A percentile compares a stretch with the other conserved stretches of the same genome.
phyloP scores from a whole-genome alignment of 2,888 invertebrate species.

The Crepidodera aurea region DNA sequence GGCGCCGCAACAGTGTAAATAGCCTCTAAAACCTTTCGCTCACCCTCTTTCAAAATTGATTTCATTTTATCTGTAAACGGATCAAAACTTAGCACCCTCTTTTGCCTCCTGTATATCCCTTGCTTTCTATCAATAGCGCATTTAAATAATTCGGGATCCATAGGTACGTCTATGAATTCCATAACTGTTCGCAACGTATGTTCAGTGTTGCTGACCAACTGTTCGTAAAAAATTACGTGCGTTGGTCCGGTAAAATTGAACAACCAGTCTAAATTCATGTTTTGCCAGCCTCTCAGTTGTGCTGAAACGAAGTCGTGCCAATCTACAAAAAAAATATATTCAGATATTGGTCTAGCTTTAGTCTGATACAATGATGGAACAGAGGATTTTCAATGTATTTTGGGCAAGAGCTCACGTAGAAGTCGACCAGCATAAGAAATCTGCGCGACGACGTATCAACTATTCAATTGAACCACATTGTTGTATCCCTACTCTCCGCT shows the following conservation, averaged over 20 bases:
- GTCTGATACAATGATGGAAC: too few species aligned
- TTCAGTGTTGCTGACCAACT: constrained; percentile 70
- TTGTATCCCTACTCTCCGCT: too few species aligned
- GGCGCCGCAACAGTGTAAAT: constrained; percentile 59
- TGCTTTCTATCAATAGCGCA: constrained; percentile 59
- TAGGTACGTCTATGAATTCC: constrained; percentile 64
- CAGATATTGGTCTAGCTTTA: too few species aligned
- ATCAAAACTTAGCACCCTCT: constrained; percentile 72
- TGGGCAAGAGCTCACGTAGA: too few species aligned
- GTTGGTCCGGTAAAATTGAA: constrained; percentile 73
- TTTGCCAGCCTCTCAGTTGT: constrained; percentile 73
- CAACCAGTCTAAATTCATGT: constrained; percentile 76
- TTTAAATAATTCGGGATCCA: constrained; percentile 50
- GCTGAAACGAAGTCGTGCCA: constrained; percentile 76
- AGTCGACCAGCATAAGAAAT: too few species aligned
- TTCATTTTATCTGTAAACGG: constrained; percentile 75
- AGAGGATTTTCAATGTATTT: too few species aligned
- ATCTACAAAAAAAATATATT: constrained; percentile 61
- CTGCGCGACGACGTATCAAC: too few species aligned
- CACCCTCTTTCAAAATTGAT: constrained; percentile 62
- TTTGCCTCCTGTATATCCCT: constrained; percentile 77
- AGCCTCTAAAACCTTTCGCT: constrained; percentile 64
- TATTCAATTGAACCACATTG: too few species aligned
- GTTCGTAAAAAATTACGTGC: constrained; percentile 76
- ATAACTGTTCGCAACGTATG: constrained; percentile 67